Percentiles rank a stretch among this genome's conserved stretches.
Conservation (phyloP, 2,888 invertebrate species). For the Noctua janthina region DNA sequence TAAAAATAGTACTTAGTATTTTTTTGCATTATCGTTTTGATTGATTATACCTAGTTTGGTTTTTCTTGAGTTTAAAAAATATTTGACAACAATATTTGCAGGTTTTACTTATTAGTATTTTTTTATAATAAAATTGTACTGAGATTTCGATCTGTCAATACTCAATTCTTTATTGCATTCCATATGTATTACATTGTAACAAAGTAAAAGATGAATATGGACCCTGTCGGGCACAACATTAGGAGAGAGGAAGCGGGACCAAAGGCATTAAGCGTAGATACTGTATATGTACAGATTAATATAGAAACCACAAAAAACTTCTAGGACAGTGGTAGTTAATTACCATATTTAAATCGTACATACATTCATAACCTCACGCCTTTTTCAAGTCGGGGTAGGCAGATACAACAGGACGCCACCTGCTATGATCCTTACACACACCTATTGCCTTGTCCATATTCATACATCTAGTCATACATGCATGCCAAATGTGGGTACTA, state of each 20-base stretch:
- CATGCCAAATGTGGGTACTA: neutral
- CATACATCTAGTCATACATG: neutral
- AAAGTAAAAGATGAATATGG: too few relatives aligned
- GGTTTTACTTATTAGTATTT: neutral
- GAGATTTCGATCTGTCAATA: neutral
- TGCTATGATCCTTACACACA: neutral
- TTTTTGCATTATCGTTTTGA: constrained; percentile 8
- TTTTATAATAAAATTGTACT: neutral
- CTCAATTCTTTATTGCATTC: too few relatives aligned
- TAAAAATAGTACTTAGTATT: neutral
- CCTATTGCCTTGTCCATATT: neutral
- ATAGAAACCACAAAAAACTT: neutral
- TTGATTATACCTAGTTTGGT: constrained; percentile 7
- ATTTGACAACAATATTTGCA: neutral
- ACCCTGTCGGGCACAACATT: too few relatives aligned
- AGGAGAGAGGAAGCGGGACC: too few relatives aligned
- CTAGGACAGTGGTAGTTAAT: neutral
- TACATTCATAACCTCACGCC: neutral
- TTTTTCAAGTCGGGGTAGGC: neutral
- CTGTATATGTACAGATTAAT: too few relatives aligned
- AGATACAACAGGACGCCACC: neutral
- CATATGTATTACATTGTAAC: too few relatives aligned
- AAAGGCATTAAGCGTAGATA: too few relatives aligned
- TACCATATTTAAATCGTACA: neutral
- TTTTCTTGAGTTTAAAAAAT: neutral